These are phyloP conservation scores for Esperia sulphurella DNA, from an alignment of 2,888 invertebrate species.

Conservation along the genomic window DNA sequence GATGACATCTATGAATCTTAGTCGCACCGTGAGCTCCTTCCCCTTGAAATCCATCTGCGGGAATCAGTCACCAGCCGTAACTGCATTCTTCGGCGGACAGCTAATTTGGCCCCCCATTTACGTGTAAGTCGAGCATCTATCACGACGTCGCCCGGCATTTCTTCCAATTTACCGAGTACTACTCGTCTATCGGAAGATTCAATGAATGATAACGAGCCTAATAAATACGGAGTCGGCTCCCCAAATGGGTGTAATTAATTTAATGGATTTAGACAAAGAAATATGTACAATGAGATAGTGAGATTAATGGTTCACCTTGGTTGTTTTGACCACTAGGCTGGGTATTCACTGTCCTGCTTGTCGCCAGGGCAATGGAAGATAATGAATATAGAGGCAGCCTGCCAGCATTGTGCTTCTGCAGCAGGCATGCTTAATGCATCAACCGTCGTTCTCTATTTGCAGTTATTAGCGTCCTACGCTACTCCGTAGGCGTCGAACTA, in stretches of 20 bases:
- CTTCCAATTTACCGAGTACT: constrained; percentile 61
- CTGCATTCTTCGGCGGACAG: constrained; percentile 72
- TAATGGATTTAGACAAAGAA: constrained; percentile 79
- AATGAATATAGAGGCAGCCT: too few relatives aligned
- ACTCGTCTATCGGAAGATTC: constrained; percentile 69
- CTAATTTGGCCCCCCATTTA: constrained; percentile 71
- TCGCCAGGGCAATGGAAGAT: too few relatives aligned
- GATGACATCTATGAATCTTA: constrained; percentile 70
- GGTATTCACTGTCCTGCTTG: too few relatives aligned
- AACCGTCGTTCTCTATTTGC: too few relatives aligned
- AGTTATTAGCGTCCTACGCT: too few relatives aligned
- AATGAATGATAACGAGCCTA: constrained; percentile 78
- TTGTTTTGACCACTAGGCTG: constrained; percentile 58
- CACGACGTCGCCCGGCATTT: constrained; percentile 54
- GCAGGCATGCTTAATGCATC: too few relatives aligned
- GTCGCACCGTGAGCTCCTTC: constrained; percentile 36
- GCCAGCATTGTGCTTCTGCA: too few relatives aligned
- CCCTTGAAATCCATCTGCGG: constrained; percentile 38
- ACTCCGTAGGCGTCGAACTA: too few relatives aligned
- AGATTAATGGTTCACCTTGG: constrained; percentile 60
- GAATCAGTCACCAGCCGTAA: constrained; percentile 66
- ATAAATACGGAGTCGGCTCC: constrained; percentile 75
- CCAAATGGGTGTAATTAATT: constrained; percentile 75
- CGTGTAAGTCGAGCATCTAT: constrained; percentile 72
- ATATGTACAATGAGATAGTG: constrained; percentile 76